Percentiles rank a stretch among this genome's conserved stretches.
phyloP scores from a whole-genome alignment of 2,797 vertebrate species.

The Scolopax bukidnonensis region DNA sequence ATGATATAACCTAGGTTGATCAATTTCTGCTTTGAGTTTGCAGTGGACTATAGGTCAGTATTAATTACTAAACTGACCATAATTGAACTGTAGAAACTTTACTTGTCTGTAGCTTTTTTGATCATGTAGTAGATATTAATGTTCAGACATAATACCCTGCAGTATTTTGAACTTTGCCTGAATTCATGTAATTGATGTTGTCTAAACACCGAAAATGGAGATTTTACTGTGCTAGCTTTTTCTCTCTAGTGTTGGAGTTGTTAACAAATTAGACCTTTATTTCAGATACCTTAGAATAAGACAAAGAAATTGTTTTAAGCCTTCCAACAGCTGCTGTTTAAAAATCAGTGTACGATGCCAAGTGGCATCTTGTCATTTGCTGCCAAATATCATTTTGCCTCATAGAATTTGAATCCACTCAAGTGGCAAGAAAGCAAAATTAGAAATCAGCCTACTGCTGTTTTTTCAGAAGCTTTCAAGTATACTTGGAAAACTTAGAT shows the following conservation, averaged over 20 bases:
- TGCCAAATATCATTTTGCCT: conserved; percentile 36
- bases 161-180: neutral
- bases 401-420: conserved; percentile 34
- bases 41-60: neutral
- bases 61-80: neutral
- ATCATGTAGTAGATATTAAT: neutral
- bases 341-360: conserved; percentile 27
- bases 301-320: neutral
- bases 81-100: neutral
- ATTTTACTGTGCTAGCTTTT: neutral
- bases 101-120: neutral
- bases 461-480: conserved; percentile 36
- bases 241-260: neutral
- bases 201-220: neutral
- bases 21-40: neutral
- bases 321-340: neutral
- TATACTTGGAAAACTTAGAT: conserved; percentile 7
- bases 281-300: neutral
- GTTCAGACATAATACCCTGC: neutral
- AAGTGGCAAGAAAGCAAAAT: conserved; percentile 47
- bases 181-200: neutral
- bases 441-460: conserved; percentile 31
- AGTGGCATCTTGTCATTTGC: conserved; percentile 31
- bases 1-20: neutral
- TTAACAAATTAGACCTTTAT: neutral